Percentiles rank a stretch among this genome's conserved stretches.
Evolutionary conservation across 2,113 vertebrate species (phyloP).

Genomic region (Vulpes vulpes): DNA sequence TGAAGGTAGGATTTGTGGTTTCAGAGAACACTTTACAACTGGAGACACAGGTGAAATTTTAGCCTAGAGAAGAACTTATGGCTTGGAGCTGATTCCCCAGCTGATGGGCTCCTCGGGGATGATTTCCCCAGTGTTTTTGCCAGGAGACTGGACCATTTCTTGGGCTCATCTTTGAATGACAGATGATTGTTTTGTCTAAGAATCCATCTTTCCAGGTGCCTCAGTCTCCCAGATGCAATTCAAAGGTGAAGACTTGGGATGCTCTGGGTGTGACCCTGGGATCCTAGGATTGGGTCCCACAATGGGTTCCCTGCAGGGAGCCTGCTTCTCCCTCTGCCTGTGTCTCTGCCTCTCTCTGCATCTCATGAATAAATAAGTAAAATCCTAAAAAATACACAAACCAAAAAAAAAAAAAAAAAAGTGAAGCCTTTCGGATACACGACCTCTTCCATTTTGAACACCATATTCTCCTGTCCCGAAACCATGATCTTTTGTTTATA

Average conservation of each 20-base stretch:
- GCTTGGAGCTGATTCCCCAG: neutral
- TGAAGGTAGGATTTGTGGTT: neutral
- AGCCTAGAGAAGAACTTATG: neutral
- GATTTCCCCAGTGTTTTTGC: neutral
- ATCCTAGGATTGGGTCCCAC: too few relatives aligned
- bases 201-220: neutral
- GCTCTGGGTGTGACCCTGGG: too few relatives aligned
- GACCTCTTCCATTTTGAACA: neutral
- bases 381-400: too few relatives aligned
- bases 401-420: too few relatives aligned
- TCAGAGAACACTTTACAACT: neutral
- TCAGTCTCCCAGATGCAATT: neutral
- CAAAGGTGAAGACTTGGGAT: neutral
- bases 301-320: too few relatives aligned
- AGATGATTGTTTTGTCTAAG: neutral
- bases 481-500: neutral
- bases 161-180: neutral
- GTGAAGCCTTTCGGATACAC: too few relatives aligned
- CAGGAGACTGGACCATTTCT: neutral
- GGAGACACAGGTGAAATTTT: neutral
- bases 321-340: too few relatives aligned
- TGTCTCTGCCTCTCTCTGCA: too few relatives aligned
- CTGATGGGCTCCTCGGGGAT: too few relatives aligned
- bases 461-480: neutral
- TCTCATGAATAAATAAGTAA: too few relatives aligned